Base-by-base conservation (phyloP, 1,140 invertebrate species). In the Lysiphlebus fabarum region DNA sequence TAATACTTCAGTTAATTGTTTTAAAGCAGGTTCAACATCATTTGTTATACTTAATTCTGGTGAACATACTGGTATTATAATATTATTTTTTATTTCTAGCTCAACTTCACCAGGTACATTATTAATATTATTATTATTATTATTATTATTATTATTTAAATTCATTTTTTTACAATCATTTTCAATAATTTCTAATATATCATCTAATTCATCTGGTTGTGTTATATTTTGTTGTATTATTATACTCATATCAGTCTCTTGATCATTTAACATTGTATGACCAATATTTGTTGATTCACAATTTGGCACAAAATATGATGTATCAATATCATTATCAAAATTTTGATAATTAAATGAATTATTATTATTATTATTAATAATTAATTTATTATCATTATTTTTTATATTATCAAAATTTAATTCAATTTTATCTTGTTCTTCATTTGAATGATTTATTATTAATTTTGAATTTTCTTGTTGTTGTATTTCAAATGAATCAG, bases 221-320 rank as follows among this genome's bases (percentile, higher is more conserved):
- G n/a, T 17, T 26, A 26, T 44, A 4, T 56, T 6, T n/a, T 7
- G 7, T 36, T 47, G 14, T 12, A 34, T 7, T 6, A 26, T 38
- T n/a, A 6, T 41, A 43, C 59, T 58, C 8, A 40, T 12, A 34
- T 62, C 26, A 2, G 55, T 58, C 1, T 70, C 58, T 11, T 65
- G 44, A 42, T 65, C 12, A 34, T 53, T 12, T 14, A 53, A 58
- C 51, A 62, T 44, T 12, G 53, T 56, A 36, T 64, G 61, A 11
- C 67, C 63, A 8, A 71, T 62, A 58, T 67, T 70, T 1, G 65
- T 69, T 11, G 73, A 75, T 65, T 76, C 71, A 5, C 62, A 62
- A 53, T 64, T 62, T 0, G 73, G 69, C 59, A 74, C 43, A 62
- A 76, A 71, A 14, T 57, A 55, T 2, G 64, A 68, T 12, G 71